Evolutionary conservation across 2,797 vertebrate species (phyloP).

Genomic region (Natrix natrix): DNA sequence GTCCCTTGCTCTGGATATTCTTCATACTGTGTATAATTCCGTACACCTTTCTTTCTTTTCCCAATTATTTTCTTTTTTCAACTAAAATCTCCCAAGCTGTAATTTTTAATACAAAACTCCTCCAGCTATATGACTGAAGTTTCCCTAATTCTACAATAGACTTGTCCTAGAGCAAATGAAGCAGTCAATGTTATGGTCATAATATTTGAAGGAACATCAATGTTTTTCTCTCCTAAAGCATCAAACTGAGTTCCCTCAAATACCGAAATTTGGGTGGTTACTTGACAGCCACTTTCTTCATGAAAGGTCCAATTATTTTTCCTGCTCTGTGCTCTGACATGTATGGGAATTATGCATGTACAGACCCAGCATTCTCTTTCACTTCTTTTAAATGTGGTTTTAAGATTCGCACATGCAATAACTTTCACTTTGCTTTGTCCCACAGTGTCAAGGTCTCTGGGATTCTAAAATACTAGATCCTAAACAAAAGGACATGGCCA

Average conservation of each 20-base stretch:
- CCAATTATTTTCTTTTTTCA: background rate
- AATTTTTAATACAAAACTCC: background rate
- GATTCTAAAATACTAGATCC: slow-evolving; percentile 79
- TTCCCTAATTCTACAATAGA: background rate
- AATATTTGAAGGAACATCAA: background rate
- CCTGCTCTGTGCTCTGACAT: background rate
- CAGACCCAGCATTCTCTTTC: background rate
- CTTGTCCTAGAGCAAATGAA: background rate
- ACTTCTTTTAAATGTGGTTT: background rate
- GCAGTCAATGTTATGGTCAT: background rate
- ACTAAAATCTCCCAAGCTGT: background rate
- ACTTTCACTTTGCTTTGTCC: background rate
- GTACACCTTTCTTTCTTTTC: background rate
- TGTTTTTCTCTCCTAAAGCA: background rate
- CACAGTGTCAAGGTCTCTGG: slow-evolving; percentile 80
- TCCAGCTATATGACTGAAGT: background rate
- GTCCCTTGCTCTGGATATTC: background rate
- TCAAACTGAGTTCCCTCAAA: background rate
- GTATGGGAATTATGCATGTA: background rate
- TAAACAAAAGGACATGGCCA: slow-evolving; percentile 75
- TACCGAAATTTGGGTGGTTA: background rate
- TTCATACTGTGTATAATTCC: background rate
- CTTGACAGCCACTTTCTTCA: background rate
- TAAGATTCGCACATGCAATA: background rate
- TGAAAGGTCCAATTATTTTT: background rate